Base-by-base conservation (phyloP, 2,797 vertebrate genomes). In the Urocyon cinereoargenteus region DNA sequence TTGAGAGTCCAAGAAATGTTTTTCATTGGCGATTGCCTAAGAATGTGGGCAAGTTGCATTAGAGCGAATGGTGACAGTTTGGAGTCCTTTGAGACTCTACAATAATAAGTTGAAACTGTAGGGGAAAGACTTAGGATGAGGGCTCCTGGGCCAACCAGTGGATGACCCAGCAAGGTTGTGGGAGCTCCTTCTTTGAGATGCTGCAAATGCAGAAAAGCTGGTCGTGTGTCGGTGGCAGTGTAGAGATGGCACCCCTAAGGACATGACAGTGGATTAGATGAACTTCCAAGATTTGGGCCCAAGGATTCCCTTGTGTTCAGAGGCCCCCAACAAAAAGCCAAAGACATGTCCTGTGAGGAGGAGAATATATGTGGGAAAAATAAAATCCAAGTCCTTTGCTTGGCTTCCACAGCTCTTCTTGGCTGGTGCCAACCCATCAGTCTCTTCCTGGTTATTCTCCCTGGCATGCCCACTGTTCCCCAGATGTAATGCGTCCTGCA, bases 181-280 rank as follows among this genome's bases (percentile, higher is more conserved):
- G 8, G 34, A 31, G 62, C n/a, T 93, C 49, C 64, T 57, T 68
- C 51, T 68, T 77, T 57, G n/a, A 86, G 92, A 89, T 68, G 40
- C 12, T 88, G 88, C 57, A 86, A 62, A 66, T 10, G 28, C 8
- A 61, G 21, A 16, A 36, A 62, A 31, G 10, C 21, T 22, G 78
- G 13, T 77, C 64, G 9, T 55, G 2, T 24, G 14, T 75, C 36
- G 70, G 59, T 21, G 51, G 89, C 10, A 77, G 13, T 51, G 78
- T 75, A 49, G 28, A 86, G 15, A 62, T 31, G 53, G 79, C 49
- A 14, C 6, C 72, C 6, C 10, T 8, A 82, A 61, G 68, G 22
- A 82, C 53, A 55, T 59, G 57, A 75, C 36, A 59, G 57, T 11
- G 57, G 55, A 62, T 28, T 28, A 19, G 5, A 73, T 36, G 55